phyloP scores from a whole-genome alignment of 2,113 vertebrate species.

The Gorilla gorilla region DNA sequence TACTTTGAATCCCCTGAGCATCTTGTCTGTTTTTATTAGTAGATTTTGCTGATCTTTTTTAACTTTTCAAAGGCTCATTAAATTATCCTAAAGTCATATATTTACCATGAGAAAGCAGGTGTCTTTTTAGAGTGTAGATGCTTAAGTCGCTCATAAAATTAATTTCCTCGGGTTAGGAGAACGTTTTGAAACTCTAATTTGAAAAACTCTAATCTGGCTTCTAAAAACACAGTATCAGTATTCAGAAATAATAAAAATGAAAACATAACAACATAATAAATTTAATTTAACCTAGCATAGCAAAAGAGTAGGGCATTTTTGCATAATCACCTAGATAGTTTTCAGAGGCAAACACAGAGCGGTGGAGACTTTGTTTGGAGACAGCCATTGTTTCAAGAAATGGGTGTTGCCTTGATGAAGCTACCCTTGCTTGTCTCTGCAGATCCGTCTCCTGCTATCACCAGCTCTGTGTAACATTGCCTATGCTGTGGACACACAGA shows the following conservation, averaged over 20 bases:
- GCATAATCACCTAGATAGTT: not conserved
- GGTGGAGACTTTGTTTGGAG: not conserved
- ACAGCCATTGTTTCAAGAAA: not conserved
- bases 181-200: slow-evolving; percentile 65
- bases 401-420: not conserved
- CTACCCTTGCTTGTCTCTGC: not conserved
- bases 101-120: slow-evolving; percentile 68
- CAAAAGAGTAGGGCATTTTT: not conserved
- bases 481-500: not conserved
- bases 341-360: not conserved
- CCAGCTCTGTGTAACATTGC: not conserved
- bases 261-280: slow-evolving; percentile 50
- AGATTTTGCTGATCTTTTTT: slow-evolving; percentile 55
- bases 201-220: slow-evolving; percentile 59
- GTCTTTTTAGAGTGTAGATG: slow-evolving; percentile 45
- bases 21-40: slow-evolving; percentile 74
- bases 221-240: slow-evolving; percentile 44
- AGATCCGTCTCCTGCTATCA: not conserved
- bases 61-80: slow-evolving; percentile 53
- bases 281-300: slow-evolving; percentile 42
- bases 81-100: slow-evolving; percentile 63
- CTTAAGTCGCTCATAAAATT: slow-evolving; percentile 64
- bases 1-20: slow-evolving; percentile 67
- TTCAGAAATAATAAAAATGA: slow-evolving; percentile 57
- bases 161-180: slow-evolving; percentile 63